Percentiles rank a stretch among this genome's conserved stretches.
Evolutionary conservation across 2,113 vertebrate genomes (phyloP).

Genomic region (Rousettus leschenaultii): DNA sequence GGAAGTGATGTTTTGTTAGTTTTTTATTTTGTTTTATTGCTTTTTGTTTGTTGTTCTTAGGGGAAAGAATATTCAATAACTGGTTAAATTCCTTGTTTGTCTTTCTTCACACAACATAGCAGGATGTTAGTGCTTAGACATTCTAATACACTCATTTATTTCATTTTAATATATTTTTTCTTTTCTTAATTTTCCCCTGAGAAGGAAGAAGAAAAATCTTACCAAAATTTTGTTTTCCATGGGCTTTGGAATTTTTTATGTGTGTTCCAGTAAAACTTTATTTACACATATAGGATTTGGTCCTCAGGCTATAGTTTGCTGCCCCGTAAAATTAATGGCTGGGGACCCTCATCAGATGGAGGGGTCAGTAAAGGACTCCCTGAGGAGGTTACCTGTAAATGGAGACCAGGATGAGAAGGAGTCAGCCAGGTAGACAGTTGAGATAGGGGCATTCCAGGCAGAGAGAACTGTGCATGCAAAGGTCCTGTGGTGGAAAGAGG

Average conservation of each 20-base stretch:
- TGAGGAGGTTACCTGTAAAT: background rate
- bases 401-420: background rate
- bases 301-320: background rate
- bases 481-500: background rate
- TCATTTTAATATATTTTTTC: background rate
- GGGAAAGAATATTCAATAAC: background rate
- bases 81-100: background rate
- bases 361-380: background rate
- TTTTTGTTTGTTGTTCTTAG: background rate
- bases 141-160: background rate
- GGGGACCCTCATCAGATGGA: background rate
- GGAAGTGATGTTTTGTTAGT: background rate
- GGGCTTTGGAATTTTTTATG: background rate
- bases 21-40: background rate
- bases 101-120: background rate
- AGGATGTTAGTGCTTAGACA: background rate
- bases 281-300: background rate
- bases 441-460: background rate
- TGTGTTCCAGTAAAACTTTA: background rate
- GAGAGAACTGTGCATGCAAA: background rate
- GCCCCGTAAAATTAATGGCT: background rate
- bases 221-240: background rate
- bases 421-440: background rate
- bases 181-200: background rate
- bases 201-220: background rate